These are phyloP conservation scores for Aspidoscelis tigris DNA, from an alignment of 2,113 vertebrate genomes.

Conservation along the genomic window DNA sequence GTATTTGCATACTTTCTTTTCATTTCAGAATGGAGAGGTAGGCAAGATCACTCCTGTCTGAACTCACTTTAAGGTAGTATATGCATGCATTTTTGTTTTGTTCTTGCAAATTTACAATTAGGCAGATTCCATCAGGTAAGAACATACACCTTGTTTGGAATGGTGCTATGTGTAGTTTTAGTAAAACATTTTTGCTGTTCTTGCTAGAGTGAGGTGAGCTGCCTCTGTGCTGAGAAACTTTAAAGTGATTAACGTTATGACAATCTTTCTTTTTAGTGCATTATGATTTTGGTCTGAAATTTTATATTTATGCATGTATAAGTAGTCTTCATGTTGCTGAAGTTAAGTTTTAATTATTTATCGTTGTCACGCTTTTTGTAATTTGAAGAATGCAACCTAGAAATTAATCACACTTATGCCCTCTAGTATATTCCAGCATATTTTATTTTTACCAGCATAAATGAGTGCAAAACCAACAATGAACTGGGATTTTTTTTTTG, in stretches of 20 bases:
- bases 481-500: neutral
- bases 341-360: neutral
- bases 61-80: slow-evolving; percentile 72
- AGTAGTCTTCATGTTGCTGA: neutral
- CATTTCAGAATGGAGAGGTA: slow-evolving; percentile 90
- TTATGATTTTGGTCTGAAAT: slow-evolving; percentile 12
- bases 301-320: neutral
- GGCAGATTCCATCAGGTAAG: slow-evolving; percentile 39
- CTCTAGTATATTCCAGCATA: too few relatives aligned
- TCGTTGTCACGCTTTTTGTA: neutral
- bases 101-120: slow-evolving; percentile 35
- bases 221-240: neutral
- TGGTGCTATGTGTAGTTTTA: neutral
- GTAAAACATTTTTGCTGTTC: neutral
- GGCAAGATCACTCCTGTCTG: slow-evolving; percentile 64
- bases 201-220: neutral
- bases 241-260: neutral
- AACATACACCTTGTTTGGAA: slow-evolving; percentile 37
- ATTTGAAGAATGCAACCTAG: neutral
- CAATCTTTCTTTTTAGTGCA: neutral
- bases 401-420: neutral
- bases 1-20: slow-evolving; percentile 63
- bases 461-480: neutral
- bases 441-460: too few relatives aligned
- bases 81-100: slow-evolving; percentile 10